These are phyloP conservation scores for Phoxinus phoxinus DNA, from an alignment of 2,113 vertebrate genomes.

Conservation along the genomic window DNA sequence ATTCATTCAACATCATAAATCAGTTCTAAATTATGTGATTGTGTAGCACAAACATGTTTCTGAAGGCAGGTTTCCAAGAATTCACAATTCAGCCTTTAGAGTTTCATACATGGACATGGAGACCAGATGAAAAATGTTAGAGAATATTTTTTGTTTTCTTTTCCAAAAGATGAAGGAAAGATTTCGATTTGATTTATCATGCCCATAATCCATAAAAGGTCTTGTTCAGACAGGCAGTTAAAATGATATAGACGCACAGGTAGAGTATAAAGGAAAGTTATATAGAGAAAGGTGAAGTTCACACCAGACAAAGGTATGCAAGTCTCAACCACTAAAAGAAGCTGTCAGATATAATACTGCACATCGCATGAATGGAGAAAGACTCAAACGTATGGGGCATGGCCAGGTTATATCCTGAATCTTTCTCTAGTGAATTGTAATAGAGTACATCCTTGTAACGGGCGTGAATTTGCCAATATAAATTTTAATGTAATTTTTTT, in stretches of 20 bases:
- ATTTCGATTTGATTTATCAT: slow-evolving; percentile 51
- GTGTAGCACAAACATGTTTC: neutral
- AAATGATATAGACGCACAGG: slow-evolving; percentile 57
- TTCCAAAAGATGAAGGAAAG: slow-evolving; percentile 10
- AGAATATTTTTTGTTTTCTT: slow-evolving; percentile 24
- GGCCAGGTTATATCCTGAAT: neutral
- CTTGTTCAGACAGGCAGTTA: slow-evolving; percentile 56
- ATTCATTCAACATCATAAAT: slow-evolving; percentile 5
- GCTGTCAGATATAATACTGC: slow-evolving; percentile 3
- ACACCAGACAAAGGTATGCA: slow-evolving; percentile 13
- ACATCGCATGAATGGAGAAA: neutral
- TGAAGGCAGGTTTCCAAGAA: slow-evolving; percentile 19
- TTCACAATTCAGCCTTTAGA: neutral
- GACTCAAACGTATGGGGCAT: slow-evolving; percentile 5
- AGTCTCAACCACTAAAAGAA: slow-evolving; percentile 15
- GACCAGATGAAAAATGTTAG: neutral
- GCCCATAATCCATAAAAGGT: slow-evolving; percentile 46
- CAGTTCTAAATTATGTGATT: slow-evolving; percentile 2
- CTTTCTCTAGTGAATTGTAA: neutral
- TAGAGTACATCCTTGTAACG: neutral
- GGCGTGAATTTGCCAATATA: neutral
- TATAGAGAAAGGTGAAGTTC: slow-evolving; percentile 33
- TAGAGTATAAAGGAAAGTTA: slow-evolving; percentile 34
- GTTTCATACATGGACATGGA: neutral
- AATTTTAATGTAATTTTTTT: neutral